Evolutionary conservation across 2,888 invertebrate species (phyloP), one percentile per base, ranked within the genome.

Genomic region (Drosophila fulvimacula): DNA sequence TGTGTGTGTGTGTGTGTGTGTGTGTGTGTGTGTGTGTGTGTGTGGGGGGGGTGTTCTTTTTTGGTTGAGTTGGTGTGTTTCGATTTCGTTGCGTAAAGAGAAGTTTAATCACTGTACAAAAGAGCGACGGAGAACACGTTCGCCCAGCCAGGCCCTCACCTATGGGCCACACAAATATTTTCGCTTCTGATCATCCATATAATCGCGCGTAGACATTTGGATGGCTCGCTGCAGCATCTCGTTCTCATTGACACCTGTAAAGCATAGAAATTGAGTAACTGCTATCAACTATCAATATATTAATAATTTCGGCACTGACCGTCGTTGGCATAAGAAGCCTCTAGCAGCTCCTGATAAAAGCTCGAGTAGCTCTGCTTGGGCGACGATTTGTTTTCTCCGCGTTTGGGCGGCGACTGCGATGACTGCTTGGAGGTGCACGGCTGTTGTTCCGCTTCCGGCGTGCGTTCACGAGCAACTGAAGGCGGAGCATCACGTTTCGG

Each of bases 191-290:
- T 92, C 91, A 64, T 92, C 91, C 56, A 92, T 91, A 73, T 92
- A 92, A 73, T 93, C 92, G 34, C 91, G 91, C 21, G 93, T 91
- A n/a, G 92, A 93, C 86, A 92, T 90, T 81, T 92, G 91, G 55
- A 93, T 91, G 49, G 93, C 93, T 60, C 91, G 91, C 73, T 92
- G 91, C 42, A 93, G 81, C 93, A 93, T 92, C 73, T 92, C 92
- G 53, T 90, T 90, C 75, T 93, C 93, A 52, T 89, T 91, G 17
- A 91, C 66, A 27, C 85, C 85, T 85, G 27, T 0, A 46, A 48
- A 4, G 19, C 10, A 27, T 15, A 10, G 9, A 13, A 17, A 7
- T 13, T 42, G 15, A n/a, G 42, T 36, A 15, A 0, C 0, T 34
- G n/a, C 11, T 48, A 6, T 44, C 10, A 57, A 42, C 41, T 9